Evolutionary conservation across 2,888 invertebrate species (phyloP).

Genomic region (Cephus runcator): DNA sequence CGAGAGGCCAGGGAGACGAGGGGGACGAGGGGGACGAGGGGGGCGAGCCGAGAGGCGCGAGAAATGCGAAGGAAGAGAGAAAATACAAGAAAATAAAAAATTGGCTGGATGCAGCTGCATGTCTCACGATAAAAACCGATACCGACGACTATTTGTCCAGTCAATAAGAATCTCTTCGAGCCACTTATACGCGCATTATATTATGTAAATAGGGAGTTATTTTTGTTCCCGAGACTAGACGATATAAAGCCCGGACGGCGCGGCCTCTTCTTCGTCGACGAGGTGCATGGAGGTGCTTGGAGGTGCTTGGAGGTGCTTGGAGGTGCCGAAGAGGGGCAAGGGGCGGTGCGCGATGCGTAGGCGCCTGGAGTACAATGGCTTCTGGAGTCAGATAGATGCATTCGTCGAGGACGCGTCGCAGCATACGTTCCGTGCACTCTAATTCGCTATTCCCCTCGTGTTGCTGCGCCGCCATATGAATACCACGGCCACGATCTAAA

Average conservation of each 20-base stretch:
- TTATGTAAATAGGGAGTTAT: constrained; percentile 43
- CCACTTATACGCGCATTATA: constrained; percentile 30
- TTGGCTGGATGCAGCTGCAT: neutral
- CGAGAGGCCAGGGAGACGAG: neutral
- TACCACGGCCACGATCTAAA: neutral
- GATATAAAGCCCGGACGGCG: neutral
- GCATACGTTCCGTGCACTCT: neutral
- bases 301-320: neutral
- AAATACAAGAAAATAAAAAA: neutral
- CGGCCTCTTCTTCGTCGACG: neutral
- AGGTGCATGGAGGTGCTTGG: neutral
- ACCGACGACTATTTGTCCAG: neutral
- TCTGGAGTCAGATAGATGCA: neutral
- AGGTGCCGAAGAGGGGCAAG: neutral
- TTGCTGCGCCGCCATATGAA: neutral
- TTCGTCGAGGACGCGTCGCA: constrained; percentile 6
- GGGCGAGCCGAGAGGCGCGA: neutral
- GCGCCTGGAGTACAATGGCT: constrained; percentile 7
- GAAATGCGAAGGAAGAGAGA: neutral
- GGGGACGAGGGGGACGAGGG: too few relatives aligned
- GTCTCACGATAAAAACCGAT: neutral
- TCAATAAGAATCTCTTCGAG: constrained; percentile 20
- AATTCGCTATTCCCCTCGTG: neutral
- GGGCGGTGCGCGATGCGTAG: constrained; percentile 7
- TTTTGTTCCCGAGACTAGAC: constrained; percentile 25